Evolutionary conservation across 2,888 invertebrate species (phyloP), one percentile per base, ranked within the genome.

Genomic region (Alcis repandata): DNA sequence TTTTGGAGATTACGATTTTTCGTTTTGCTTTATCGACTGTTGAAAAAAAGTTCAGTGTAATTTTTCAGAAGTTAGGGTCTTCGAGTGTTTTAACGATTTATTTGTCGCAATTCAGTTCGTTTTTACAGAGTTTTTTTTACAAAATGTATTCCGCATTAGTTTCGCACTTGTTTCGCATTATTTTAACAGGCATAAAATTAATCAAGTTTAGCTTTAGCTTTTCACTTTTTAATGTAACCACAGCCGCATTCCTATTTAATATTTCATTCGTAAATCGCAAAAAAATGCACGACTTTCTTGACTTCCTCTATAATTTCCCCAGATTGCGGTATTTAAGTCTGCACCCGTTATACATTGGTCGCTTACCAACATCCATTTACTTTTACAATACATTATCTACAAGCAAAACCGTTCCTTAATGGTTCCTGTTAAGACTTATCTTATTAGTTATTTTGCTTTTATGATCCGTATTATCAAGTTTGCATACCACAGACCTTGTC

Each of bases 241-340:
- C 38, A 62, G 36, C 57, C 38, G 20, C 53, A 48, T 58, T 40
- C 19, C 32, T 22, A n/a, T 54, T 36, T 15, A 36, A 48, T 48
- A 58, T 41, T 59, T 59, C 32, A 46, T 51, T 46, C 17, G 48
- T 59, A 33, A 58, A 59, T 64, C 13, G 33, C 43, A 57, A 57
- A 60, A 66, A 65, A 11, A 11, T n/a, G 38, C 75, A 68, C 69
- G 22, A 71, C 69, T 83, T 86, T 84, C 79, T 71, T 76, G 84
- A 84, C 53, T 66, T 64, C 48, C 56, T 61, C 27, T 38, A 78
- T 78, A 78, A 85, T 87, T 86, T 84, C 72, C 76, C 66, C 75
- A 76, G 79, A 79, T 80, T 79, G 77, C 77, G 61, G 79, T 73
- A 76, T 80, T 79, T 77, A 79, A 77, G 69, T 61, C 66, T 74